Conservation (phyloP, 2,888 invertebrate species). For the Cheilosia impressa region DNA sequence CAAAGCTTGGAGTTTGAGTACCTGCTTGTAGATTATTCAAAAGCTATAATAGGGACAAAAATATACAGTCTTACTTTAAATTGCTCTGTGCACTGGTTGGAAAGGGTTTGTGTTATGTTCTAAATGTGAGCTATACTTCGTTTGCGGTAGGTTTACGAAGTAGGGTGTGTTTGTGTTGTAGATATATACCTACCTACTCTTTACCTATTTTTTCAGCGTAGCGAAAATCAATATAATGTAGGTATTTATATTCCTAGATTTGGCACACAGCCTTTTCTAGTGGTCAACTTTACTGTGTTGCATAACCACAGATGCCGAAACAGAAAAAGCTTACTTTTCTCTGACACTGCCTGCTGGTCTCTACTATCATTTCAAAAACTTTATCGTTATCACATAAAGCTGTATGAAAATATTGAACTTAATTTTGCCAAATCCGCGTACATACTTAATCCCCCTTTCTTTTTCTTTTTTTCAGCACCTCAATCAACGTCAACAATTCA, state of each 20-base stretch:
- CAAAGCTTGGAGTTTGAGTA: too few species aligned
- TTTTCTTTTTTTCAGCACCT: slow-evolving; percentile 36
- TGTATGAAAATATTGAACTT: background rate
- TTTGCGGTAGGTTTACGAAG: too few species aligned
- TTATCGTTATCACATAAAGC: background rate
- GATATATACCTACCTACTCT: background rate
- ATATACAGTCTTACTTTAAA: too few species aligned
- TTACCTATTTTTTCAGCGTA: background rate
- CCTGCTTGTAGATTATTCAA: too few species aligned
- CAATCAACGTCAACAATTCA: background rate
- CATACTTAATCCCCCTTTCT: slow-evolving; percentile 11
- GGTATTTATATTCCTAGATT: background rate
- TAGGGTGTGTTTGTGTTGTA: too few species aligned
- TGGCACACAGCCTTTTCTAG: background rate
- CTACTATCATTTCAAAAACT: slow-evolving; percentile 9
- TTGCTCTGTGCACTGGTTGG: too few species aligned
- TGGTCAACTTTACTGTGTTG: slow-evolving; percentile 27
- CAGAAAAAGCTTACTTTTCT: slow-evolving; percentile 27
- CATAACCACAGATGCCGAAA: slow-evolving; percentile 24
- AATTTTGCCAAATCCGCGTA: slow-evolving; percentile 3
- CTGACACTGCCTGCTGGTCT: background rate
- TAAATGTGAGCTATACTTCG: too few species aligned
- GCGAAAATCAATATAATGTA: slow-evolving; percentile 21
- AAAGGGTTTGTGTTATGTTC: too few species aligned
- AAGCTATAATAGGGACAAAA: too few species aligned